Base-by-base conservation (phyloP, 2,113 vertebrate species). In the Cisticola juncidis region DNA sequence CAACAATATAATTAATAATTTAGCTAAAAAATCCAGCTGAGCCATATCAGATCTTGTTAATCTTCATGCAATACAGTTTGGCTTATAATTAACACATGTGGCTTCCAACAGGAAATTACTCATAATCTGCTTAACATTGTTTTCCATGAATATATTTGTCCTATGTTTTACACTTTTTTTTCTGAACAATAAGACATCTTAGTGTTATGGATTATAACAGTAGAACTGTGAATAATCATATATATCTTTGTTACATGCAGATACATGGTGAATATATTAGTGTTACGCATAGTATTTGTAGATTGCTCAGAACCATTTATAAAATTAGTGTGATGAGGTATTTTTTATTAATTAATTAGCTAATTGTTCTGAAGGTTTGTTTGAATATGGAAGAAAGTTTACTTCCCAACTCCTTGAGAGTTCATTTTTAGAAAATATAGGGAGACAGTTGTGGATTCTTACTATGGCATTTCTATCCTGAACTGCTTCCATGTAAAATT, bases 21-120 rank as follows among this genome's bases (percentile, higher is more conserved):
- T 73, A 88, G 54, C 71, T 82, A 60, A 80, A 93, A 93, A 78
- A 40, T 86, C 42, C 40, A 69, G 6, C 57, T 1, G 3, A 85
- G 48, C 61, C 3, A 0, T 86, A 90, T 70, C 68, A 70, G n/a
- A 17, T 70, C 35, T 78, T 93, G 38, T 80, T 95, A 81, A 85
- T 83, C 79, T 86, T 83, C 35, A 90, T 26, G 24, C 54, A 81
- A 33, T 70, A 47, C 68, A 90, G 11, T 72, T 12, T 33, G 58
- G 35, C 29, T 77, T 88, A 33, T 40, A 88, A 90, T 94, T 92
- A 90, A 88, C 50, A 12, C 9, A 15, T 57, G 58, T 45, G 48
- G 56, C 93, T 97, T 93, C 47, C 26, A 81, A 68, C 58, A 88
- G 96, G 95, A 97, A 95, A 78, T 96, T 88, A 86, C 82, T 92